Evolutionary conservation across 2,797 vertebrate genomes (phyloP).

Genomic region (Propithecus perrieri): DNA sequence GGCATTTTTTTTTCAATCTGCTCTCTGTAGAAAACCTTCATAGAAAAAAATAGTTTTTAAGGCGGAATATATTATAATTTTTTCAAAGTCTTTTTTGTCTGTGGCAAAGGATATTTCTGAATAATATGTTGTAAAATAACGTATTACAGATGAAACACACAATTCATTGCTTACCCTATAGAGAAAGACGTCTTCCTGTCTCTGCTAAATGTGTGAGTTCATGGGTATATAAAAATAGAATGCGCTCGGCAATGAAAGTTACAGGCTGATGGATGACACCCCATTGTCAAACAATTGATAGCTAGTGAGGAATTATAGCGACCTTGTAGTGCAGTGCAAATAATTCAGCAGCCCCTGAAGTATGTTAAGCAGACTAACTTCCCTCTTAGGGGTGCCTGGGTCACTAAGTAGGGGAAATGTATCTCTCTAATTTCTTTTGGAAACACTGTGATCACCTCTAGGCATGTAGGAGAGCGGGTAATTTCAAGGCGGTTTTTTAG

Average conservation of each 20-base stretch:
- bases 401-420: slow-evolving; percentile 25
- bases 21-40: slow-evolving; percentile 68
- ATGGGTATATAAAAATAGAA: slow-evolving; percentile 75
- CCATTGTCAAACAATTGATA: slow-evolving; percentile 77
- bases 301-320: slow-evolving; percentile 66
- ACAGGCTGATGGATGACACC: slow-evolving; percentile 61
- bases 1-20: slow-evolving; percentile 79
- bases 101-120: slow-evolving; percentile 48
- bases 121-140: slow-evolving; percentile 58
- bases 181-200: slow-evolving; percentile 59
- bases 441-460: slow-evolving; percentile 12
- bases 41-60: slow-evolving; percentile 76
- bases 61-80: slow-evolving; percentile 66
- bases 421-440: slow-evolving; percentile 38
- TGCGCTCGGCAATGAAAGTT: slow-evolving; percentile 63
- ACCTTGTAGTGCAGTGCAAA: slow-evolving; percentile 71
- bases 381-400: background rate
- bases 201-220: slow-evolving; percentile 68
- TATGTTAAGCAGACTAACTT: slow-evolving; percentile 61
- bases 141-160: slow-evolving; percentile 69
- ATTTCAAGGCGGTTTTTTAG: background rate
- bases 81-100: slow-evolving; percentile 65
- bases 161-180: slow-evolving; percentile 63
- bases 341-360: slow-evolving; percentile 65
- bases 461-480: background rate